These are phyloP conservation scores for Cantharis lateralis DNA, from an alignment of 2,888 invertebrate species.

Conservation along the genomic window DNA sequence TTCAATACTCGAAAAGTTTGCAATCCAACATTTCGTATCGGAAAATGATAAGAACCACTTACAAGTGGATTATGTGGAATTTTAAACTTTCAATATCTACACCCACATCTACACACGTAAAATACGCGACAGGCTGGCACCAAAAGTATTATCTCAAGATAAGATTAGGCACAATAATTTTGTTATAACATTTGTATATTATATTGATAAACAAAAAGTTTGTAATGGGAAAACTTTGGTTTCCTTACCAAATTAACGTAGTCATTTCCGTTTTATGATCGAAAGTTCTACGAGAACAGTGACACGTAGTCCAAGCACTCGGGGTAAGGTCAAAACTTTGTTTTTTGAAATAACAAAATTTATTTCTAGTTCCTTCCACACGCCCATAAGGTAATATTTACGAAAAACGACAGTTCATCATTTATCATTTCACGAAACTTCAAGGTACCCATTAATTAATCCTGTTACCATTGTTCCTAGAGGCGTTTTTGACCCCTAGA, in stretches of 20 bases:
- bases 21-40: too few species aligned
- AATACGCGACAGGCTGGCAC: background rate
- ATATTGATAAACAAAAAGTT: background rate
- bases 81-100: too few species aligned
- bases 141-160: background rate
- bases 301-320: background rate
- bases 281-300: background rate
- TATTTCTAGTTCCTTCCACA: background rate
- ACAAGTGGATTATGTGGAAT: too few species aligned
- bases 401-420: too few species aligned
- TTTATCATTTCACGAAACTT: too few species aligned
- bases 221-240: background rate
- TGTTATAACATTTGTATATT: too few species aligned
- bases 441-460: too few species aligned
- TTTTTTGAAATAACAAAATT: background rate
- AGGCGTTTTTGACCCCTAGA: too few species aligned
- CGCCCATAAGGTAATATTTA: too few species aligned
- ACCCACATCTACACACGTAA: background rate
- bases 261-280: background rate
- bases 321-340: background rate
- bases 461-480: too few species aligned
- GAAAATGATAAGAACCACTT: too few species aligned
- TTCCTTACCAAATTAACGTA: too few species aligned
- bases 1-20: background rate
- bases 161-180: background rate